Evolutionary conservation across 2,888 invertebrate species (phyloP), one percentile per base, ranked within the genome.

Genomic region (Cantharis lateralis): DNA sequence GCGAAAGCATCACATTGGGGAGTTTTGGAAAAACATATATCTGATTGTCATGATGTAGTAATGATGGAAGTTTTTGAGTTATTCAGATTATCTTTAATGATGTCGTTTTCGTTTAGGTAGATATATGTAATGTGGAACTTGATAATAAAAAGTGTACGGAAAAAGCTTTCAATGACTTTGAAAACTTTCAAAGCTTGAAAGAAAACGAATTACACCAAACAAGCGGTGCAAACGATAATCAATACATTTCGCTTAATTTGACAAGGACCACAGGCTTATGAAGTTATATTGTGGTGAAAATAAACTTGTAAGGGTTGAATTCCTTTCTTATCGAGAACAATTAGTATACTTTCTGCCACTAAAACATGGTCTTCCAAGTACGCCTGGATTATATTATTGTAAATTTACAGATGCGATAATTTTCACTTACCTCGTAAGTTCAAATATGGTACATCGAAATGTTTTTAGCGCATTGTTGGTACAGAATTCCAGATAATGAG

Each of bases 401-500:
- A 4, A 32, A 32, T n/a, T 48, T 48, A 48, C n/a, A n/a, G 48
- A n/a, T n/a, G 48, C 48, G 0, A 48, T 13, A 48, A 48, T n/a
- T 48, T n/a, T n/a, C 48, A n/a, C 13, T 32, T 32, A 32, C 32
- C 32, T 32, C 5, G 3, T 1, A 48, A 2, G 2, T 10, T 28
- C 2, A 32, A 32, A 32, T 32, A 32, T 11, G 13, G 48, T 48
- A 48, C n/a, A 48, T n/a, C 48, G 48, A 48, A 48, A 48, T n/a
- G 48, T 48, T 48, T 48, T 48, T 48, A 48, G 48, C 48, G 48
- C 48, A 48, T 48, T 48, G 69, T 48, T 74, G 70, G 63, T 74
- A 64, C 15, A 20, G 64, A 63, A 70, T 61, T 32, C 68, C 32
- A 70, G 20, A 74, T 74, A 74, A 74, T 74, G 74, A 75, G 71